These are phyloP conservation scores for Drosophila paulistorum DNA, from an alignment of 1,140 invertebrate species.

Conservation along the genomic window DNA sequence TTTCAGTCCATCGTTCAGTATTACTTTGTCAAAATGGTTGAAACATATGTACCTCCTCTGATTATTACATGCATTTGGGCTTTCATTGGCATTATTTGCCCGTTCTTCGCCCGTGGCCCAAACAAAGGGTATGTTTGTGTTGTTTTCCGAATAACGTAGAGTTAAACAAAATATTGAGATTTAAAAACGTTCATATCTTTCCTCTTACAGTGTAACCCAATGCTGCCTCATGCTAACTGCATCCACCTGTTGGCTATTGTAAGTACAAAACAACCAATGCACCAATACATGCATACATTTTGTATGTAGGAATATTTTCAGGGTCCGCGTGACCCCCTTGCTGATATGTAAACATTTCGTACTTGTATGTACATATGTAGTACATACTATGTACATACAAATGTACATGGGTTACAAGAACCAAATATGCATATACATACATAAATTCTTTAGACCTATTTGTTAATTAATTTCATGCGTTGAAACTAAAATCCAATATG, in stretches of 20 bases:
- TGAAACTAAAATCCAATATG: not conserved
- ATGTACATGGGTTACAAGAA: not conserved
- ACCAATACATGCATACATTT: not conserved
- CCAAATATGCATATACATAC: not conserved
- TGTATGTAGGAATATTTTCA: constrained; percentile 1
- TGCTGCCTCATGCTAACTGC: constrained; percentile 93
- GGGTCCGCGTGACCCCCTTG: not conserved
- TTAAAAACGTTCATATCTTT: not conserved
- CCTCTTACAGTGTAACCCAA: constrained; percentile 88
- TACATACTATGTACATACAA: not conserved
- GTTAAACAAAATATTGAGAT: not conserved
- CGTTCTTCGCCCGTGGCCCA: constrained; percentile 93
- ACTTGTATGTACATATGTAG: not conserved
- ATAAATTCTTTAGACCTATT: not conserved
- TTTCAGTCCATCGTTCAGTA: constrained; percentile 36
- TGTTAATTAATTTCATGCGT: not conserved
- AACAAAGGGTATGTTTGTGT: constrained; percentile 86
- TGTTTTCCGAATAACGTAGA: not conserved
- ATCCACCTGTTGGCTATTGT: constrained; percentile 94
- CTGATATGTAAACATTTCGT: constrained; percentile 1
- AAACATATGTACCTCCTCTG: constrained; percentile 88
- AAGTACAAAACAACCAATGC: constrained; percentile 43
- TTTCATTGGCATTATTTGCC: constrained; percentile 91
- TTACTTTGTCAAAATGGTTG: constrained; percentile 87
- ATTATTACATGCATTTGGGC: constrained; percentile 93